A percentile compares a stretch with the other conserved stretches of the same genome.
These are phyloP conservation scores for Pecten maximus DNA, from an alignment of 2,888 invertebrate genomes.

Conservation along the genomic window DNA sequence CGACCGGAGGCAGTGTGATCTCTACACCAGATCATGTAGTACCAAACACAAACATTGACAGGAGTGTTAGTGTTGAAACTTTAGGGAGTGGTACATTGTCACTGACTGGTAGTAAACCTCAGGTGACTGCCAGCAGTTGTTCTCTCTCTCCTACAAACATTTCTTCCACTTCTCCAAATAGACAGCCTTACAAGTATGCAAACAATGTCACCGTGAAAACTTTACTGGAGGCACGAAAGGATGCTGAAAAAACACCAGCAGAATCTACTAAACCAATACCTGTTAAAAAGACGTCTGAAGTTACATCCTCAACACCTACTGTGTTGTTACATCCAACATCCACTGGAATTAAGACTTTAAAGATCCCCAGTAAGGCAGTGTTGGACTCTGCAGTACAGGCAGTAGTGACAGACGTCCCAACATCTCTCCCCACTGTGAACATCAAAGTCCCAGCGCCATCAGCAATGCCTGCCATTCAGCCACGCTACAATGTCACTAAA, in stretches of 20 bases:
- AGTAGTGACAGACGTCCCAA: constrained; percentile 71
- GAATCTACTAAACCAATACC: neutral
- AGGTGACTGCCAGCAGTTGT: neutral
- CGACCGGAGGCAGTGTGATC: neutral
- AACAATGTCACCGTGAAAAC: constrained; percentile 79
- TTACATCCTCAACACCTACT: constrained; percentile 45
- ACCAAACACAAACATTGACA: neutral
- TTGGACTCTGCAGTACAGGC: constrained; percentile 72
- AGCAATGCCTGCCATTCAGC: constrained; percentile 72
- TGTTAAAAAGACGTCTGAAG: neutral
- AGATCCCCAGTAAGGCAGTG: constrained; percentile 68
- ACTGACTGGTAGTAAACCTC: neutral
- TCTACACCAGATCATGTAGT: neutral
- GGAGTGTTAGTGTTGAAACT: neutral
- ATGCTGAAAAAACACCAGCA: constrained; percentile 26
- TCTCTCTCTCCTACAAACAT: constrained; percentile 31
- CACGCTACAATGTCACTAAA: constrained; percentile 75
- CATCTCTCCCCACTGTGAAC: constrained; percentile 77
- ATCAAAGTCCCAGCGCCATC: constrained; percentile 77
- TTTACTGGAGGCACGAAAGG: constrained; percentile 74
- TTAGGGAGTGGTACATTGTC: neutral
- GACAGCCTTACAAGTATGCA: constrained; percentile 70
- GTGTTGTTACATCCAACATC: constrained; percentile 63
- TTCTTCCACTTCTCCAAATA: constrained; percentile 23
- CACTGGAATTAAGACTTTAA: constrained; percentile 64